Percentiles rank a stretch among this genome's conserved stretches.
Conservation (phyloP, 1,140 invertebrate genomes). For the Gryon sp. region DNA sequence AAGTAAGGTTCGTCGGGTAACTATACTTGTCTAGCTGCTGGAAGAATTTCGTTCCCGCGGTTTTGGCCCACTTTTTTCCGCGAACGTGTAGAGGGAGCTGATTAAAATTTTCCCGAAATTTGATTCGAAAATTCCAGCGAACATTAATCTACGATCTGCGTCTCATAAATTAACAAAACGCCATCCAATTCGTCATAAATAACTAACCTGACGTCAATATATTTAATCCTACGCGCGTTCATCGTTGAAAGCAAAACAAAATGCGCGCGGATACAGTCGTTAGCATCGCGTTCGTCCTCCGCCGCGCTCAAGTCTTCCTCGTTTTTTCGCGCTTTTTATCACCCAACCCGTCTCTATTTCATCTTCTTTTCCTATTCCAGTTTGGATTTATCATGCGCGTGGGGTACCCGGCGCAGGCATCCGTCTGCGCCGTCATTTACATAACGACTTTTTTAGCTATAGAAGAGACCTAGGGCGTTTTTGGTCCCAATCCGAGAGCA, state of each 20-base stretch:
- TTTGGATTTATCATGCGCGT: constrained; percentile 62
- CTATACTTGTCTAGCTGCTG: constrained; percentile 8
- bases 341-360: constrained; percentile 36
- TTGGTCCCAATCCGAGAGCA: constrained; percentile 55
- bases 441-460: constrained; percentile 77
- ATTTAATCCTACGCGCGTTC: constrained; percentile 38
- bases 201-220: constrained; percentile 35
- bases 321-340: constrained; percentile 40
- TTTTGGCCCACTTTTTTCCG: constrained; percentile 11
- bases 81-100: not conserved
- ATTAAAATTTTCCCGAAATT: constrained; percentile 50
- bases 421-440: constrained; percentile 72
- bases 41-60: not conserved
- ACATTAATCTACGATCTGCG: constrained; percentile 13
- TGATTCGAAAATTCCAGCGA: constrained; percentile 22
- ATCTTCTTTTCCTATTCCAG: constrained; percentile 57
- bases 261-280: constrained; percentile 55
- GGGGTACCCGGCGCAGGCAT: constrained; percentile 50
- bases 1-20: too few relatives aligned
- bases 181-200: constrained; percentile 49
- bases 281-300: constrained; percentile 45
- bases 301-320: constrained; percentile 13
- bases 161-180: constrained; percentile 35
- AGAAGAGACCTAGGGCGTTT: constrained; percentile 67
- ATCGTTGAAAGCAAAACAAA: constrained; percentile 25